phyloP scores from a whole-genome alignment of 2,888 invertebrate genomes.

The Drosophila sordidula region DNA sequence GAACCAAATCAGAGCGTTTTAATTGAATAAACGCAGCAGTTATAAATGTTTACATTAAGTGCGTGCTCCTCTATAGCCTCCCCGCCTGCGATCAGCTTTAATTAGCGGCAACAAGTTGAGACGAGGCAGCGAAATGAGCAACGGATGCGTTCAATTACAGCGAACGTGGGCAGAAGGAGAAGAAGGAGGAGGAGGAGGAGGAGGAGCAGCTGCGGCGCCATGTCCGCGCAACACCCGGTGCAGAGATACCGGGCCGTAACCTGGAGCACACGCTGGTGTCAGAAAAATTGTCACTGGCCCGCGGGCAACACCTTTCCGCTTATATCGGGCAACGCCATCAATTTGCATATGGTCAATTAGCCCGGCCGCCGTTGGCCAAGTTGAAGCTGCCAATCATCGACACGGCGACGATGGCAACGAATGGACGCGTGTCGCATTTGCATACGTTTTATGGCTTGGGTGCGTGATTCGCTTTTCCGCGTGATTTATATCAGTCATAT shows the following conservation, averaged over 20 bases:
- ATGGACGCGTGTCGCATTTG: slow-evolving; percentile 53
- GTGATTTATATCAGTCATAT: slow-evolving; percentile 50
- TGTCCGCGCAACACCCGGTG: slow-evolving; percentile 22
- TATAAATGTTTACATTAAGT: slow-evolving; percentile 58
- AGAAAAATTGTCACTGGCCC: slow-evolving; percentile 62
- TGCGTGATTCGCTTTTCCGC: slow-evolving; percentile 52
- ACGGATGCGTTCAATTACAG: slow-evolving; percentile 71
- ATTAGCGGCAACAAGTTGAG: slow-evolving; percentile 69
- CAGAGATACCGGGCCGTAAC: not conserved
- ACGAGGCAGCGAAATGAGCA: slow-evolving; percentile 48
- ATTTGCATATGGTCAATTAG: slow-evolving; percentile 52
- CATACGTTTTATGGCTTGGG: slow-evolving; percentile 41
- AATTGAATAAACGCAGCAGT: slow-evolving; percentile 75
- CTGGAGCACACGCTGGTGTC: slow-evolving; percentile 49
- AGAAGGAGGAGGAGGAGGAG: not conserved
- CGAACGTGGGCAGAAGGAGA: slow-evolving; percentile 20
- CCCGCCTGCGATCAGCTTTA: slow-evolving; percentile 51
- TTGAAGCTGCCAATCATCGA: slow-evolving; percentile 26
- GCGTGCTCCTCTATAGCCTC: slow-evolving; percentile 6
- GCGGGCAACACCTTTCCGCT: slow-evolving; percentile 43
- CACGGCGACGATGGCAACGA: too few relatives aligned
- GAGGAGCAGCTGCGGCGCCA: slow-evolving; percentile 29
- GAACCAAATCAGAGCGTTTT: slow-evolving; percentile 47
- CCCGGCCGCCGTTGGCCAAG: slow-evolving; percentile 21
- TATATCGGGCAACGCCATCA: slow-evolving; percentile 23